phyloP scores from a whole-genome alignment of 2,797 vertebrate species.

The Hippocampus kuda region DNA sequence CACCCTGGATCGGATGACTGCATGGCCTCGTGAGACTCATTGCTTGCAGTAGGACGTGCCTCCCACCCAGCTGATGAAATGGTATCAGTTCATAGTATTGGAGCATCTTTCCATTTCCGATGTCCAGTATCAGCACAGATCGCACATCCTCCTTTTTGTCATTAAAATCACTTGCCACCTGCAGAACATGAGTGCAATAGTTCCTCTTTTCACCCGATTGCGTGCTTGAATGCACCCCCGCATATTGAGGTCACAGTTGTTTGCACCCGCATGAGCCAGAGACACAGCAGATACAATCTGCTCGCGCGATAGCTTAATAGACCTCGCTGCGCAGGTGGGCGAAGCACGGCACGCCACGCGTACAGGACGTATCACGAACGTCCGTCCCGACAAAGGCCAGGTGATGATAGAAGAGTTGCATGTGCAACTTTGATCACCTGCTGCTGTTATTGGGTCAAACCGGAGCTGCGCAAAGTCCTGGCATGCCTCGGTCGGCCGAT shows the following conservation, averaged over 20 bases:
- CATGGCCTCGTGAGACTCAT: too few relatives aligned
- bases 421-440: slow-evolving; percentile 33
- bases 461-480: slow-evolving; percentile 29
- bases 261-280: slow-evolving; percentile 2
- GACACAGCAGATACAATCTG: not conserved
- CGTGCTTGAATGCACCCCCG: slow-evolving; percentile 13
- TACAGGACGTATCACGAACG: slow-evolving; percentile 7
- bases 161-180: not conserved
- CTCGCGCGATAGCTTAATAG: slow-evolving; percentile 2
- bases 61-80: too few relatives aligned
- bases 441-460: slow-evolving; percentile 17
- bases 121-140: not conserved
- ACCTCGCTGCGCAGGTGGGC: slow-evolving; percentile 8
- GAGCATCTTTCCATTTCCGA: too few relatives aligned
- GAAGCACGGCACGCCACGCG: slow-evolving; percentile 24
- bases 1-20: too few relatives aligned
- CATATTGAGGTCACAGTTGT: slow-evolving; percentile 13
- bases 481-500: slow-evolving; percentile 36
- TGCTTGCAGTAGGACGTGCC: too few relatives aligned
- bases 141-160: too few relatives aligned
- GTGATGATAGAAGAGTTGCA: slow-evolving; percentile 30
- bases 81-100: too few relatives aligned
- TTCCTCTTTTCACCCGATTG: slow-evolving; percentile 5
- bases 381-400: slow-evolving; percentile 36
- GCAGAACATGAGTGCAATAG: not conserved